A percentile compares a stretch with the other conserved stretches of the same genome.
phyloP scores from a whole-genome alignment of 2,113 vertebrate genomes.

The Cinclus cinclus region DNA sequence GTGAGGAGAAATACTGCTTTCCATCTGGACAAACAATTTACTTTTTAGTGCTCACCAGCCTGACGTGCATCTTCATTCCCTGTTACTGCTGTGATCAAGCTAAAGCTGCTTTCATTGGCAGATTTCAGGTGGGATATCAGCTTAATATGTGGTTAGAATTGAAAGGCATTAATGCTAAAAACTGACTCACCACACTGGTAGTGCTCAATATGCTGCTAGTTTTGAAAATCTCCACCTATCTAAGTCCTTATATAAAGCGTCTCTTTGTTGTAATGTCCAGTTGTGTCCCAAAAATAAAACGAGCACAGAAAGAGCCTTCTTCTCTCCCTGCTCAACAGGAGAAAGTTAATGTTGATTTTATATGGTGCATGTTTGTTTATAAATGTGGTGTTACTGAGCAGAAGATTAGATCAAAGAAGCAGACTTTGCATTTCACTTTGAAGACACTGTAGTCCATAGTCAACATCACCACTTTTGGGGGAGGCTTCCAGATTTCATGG shows the following conservation, averaged over 20 bases:
- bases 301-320: not conserved
- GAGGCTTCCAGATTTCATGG: not conserved
- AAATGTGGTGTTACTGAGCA: conserved; percentile 18
- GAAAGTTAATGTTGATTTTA: conserved; percentile 13
- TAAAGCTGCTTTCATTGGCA: conserved; percentile 2
- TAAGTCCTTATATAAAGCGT: not conserved
- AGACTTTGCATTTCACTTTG: conserved; percentile 22
- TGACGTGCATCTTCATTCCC: conserved; percentile 28
- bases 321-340: not conserved
- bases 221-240: not conserved
- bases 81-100: not conserved
- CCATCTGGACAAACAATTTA: conserved; percentile 49
- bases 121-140: conserved; percentile 10
- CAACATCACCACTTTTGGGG: not conserved
- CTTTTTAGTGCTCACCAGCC: conserved; percentile 34
- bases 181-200: not conserved
- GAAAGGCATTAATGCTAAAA: not conserved
- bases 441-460: not conserved
- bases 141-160: not conserved
- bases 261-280: not conserved
- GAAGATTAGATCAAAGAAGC: conserved; percentile 13
- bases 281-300: not conserved
- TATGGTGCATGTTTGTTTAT: conserved; percentile 13
- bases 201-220: not conserved
- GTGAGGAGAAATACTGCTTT: conserved; percentile 45